A percentile compares a stretch with the other conserved stretches of the same genome.
phyloP scores from a whole-genome alignment of 2,113 vertebrate species.

The Nettapus auritus region DNA sequence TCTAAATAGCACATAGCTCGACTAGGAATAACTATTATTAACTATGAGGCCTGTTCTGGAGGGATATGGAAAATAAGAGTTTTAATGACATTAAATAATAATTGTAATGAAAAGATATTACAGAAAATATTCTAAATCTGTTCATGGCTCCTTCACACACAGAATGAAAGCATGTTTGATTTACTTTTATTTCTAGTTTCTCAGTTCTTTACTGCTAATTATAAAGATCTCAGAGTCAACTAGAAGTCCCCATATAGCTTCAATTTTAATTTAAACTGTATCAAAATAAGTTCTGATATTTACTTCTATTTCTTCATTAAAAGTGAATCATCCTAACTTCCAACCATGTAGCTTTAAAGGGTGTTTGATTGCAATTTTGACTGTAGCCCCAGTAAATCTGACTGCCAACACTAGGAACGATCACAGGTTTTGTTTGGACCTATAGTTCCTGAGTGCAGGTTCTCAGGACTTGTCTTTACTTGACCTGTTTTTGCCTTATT shows the following conservation, averaged over 20 bases:
- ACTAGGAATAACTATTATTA: not conserved
- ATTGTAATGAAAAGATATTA: not conserved
- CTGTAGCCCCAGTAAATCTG: not conserved
- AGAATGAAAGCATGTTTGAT: not conserved
- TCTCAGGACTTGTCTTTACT: not conserved
- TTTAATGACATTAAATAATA: not conserved
- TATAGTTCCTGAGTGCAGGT: not conserved
- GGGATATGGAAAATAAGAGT: fast-evolving
- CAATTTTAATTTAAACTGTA: not conserved
- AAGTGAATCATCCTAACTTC: not conserved
- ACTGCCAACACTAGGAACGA: not conserved
- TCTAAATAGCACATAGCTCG: not conserved
- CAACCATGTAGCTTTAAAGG: not conserved
- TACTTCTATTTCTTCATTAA: not conserved
- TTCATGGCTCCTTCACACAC: not conserved
- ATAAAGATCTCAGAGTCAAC: not conserved
- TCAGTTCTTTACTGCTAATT: not conserved
- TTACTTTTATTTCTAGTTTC: not conserved
- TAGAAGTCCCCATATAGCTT: not conserved
- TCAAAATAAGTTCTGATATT: not conserved
- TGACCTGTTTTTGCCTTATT: not conserved
- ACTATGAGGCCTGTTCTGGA: not conserved
- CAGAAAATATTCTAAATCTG: not conserved
- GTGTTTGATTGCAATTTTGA: not conserved
- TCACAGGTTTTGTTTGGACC: not conserved